These are phyloP conservation scores for Leptinotarsa lineolata DNA, from an alignment of 1,140 invertebrate species.

Conservation along the genomic window DNA sequence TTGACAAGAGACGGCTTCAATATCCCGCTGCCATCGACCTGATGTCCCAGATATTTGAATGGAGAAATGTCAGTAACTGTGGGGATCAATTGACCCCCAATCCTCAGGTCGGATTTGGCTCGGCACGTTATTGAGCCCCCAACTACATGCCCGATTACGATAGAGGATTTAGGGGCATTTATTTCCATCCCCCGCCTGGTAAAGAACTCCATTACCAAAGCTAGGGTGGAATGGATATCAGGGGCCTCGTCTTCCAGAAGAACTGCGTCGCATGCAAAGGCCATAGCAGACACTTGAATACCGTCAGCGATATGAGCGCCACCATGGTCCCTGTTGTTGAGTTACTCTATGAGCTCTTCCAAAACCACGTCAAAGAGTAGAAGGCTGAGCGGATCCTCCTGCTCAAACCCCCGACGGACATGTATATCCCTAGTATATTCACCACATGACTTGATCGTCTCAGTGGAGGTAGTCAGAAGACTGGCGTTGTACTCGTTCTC, in stretches of 20 bases:
- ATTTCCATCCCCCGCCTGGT: too few relatives aligned
- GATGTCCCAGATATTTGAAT: too few relatives aligned
- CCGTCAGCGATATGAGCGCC: not conserved
- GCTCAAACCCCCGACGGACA: not conserved
- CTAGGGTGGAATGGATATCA: too few relatives aligned
- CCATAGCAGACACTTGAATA: constrained; percentile 4
- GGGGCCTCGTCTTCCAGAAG: constrained; percentile 22
- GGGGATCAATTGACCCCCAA: too few relatives aligned
- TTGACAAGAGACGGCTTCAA: too few relatives aligned
- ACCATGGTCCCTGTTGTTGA: not conserved
- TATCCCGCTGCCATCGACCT: too few relatives aligned
- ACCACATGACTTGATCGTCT: not conserved
- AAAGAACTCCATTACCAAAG: too few relatives aligned
- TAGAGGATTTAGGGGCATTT: too few relatives aligned
- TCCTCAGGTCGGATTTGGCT: too few relatives aligned
- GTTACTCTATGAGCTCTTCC: constrained; percentile 51
- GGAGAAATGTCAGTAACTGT: too few relatives aligned
- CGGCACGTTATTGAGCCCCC: too few relatives aligned
- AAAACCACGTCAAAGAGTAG: constrained; percentile 46
- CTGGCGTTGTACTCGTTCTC: constrained; percentile 15
- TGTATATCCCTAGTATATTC: not conserved
- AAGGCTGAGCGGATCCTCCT: not conserved
- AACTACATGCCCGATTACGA: too few relatives aligned
- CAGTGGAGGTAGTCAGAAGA: not conserved
- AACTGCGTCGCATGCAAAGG: constrained; percentile 34